Conservation (phyloP, 2,888 invertebrate genomes). For the Tetheella fluctuosa region DNA sequence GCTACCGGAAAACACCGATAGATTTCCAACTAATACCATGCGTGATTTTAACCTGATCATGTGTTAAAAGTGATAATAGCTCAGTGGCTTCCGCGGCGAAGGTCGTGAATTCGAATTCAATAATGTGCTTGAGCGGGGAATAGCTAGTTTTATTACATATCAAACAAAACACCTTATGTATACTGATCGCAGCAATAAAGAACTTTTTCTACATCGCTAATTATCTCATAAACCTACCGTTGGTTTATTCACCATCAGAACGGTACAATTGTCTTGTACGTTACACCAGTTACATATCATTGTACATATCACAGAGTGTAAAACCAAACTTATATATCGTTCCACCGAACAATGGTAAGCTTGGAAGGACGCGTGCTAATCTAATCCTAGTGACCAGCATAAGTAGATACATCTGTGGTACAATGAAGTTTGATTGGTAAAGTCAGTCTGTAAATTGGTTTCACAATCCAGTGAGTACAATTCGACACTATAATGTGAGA, state of each 20-base stretch:
- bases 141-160: too few relatives aligned
- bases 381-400: slow-evolving; percentile 39
- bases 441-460: slow-evolving; percentile 36
- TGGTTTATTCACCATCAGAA: slow-evolving; percentile 20
- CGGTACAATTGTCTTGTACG: slow-evolving; percentile 31
- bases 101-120: too few relatives aligned
- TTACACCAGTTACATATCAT: slow-evolving; percentile 40
- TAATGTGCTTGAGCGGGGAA: too few relatives aligned
- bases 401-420: slow-evolving; percentile 38
- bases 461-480: slow-evolving; percentile 67
- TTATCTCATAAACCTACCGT: not conserved
- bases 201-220: not conserved
- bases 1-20: too few relatives aligned
- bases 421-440: slow-evolving; percentile 24
- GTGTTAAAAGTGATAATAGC: too few relatives aligned
- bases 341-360: slow-evolving; percentile 62
- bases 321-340: slow-evolving; percentile 58
- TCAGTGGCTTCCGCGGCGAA: too few relatives aligned
- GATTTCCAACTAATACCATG: too few relatives aligned
- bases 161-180: not conserved
- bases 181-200: not conserved
- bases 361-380: slow-evolving; percentile 70
- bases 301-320: slow-evolving; percentile 43
- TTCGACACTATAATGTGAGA: slow-evolving; percentile 72
- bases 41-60: too few relatives aligned